Evolutionary conservation across 2,113 vertebrate genomes (phyloP).

Genomic region (Miniopterus natalensis): DNA sequence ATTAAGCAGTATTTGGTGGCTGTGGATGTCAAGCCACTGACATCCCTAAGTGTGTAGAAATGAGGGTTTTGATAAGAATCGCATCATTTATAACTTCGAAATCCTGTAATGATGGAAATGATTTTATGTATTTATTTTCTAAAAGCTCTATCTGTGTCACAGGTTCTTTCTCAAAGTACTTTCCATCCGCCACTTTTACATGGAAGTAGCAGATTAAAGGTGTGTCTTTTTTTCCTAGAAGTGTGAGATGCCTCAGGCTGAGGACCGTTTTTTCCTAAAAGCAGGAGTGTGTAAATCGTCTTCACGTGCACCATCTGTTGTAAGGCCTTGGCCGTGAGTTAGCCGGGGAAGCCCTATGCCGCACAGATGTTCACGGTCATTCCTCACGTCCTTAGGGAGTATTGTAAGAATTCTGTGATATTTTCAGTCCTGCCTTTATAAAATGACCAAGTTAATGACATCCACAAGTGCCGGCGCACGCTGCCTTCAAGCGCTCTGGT

Average conservation of each 20-base stretch:
- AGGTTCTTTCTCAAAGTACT: neutral
- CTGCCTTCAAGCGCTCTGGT: neutral
- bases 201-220: neutral
- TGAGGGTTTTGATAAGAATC: neutral
- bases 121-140: neutral
- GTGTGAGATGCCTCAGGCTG: neutral
- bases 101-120: neutral
- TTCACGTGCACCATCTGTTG: neutral
- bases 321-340: neutral
- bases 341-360: neutral
- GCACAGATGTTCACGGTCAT: neutral
- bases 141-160: neutral
- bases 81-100: neutral
- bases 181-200: neutral
- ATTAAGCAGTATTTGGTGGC: neutral
- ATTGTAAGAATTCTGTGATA: neutral
- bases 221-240: neutral
- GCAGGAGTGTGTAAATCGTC: neutral
- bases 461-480: fast-evolving
- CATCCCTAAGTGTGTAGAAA: neutral
- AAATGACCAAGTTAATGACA: neutral
- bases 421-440: neutral
- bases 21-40: neutral
- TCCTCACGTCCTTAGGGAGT: neutral
- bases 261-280: neutral